Conservation (phyloP, 2,888 invertebrate species). For the Tetranychus truncatus region DNA sequence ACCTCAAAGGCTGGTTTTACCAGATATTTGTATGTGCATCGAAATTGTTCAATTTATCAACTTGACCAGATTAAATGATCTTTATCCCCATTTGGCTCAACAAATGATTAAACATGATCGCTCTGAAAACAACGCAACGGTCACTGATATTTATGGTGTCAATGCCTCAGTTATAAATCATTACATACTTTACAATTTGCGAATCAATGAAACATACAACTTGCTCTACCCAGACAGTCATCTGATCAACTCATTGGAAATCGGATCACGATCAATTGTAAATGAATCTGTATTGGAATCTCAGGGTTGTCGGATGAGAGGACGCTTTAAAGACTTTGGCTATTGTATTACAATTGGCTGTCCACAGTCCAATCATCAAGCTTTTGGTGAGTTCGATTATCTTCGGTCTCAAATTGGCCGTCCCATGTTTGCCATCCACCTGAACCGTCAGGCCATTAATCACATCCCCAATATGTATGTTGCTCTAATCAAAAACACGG, state of each 20-base stretch:
- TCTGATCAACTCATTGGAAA: background rate
- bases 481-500: background rate
- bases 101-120: background rate
- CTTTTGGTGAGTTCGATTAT: background rate
- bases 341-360: background rate
- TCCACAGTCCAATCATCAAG: background rate
- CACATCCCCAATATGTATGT: background rate
- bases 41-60: background rate
- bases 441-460: background rate
- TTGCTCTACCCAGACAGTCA: background rate
- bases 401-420: background rate
- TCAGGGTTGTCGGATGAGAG: background rate
- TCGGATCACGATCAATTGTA: background rate
- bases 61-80: background rate
- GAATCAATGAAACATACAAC: background rate
- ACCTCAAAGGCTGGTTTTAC: background rate
- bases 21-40: background rate
- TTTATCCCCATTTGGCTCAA: background rate
- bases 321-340: background rate
- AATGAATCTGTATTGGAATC: background rate
- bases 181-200: background rate
- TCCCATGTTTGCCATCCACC: background rate
- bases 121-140: background rate
- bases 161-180: background rate
- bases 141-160: background rate